Evolutionary conservation across 2,113 vertebrate genomes (phyloP).

Genomic region (Macrotus californicus): DNA sequence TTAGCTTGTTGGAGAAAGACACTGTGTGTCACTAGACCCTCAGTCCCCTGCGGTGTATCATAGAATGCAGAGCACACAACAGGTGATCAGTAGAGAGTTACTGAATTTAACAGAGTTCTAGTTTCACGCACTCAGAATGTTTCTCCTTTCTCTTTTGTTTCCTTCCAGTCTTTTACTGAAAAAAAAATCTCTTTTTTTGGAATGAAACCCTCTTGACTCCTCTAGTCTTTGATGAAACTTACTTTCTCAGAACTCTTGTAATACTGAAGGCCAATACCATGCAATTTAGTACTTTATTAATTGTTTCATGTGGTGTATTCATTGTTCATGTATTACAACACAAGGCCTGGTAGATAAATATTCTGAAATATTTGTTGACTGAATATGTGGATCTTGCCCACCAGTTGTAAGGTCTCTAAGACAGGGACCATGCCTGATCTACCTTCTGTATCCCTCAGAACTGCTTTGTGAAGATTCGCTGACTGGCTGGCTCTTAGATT

Average conservation of each 20-base stretch:
- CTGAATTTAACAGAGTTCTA: neutral
- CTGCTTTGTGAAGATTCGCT: neutral
- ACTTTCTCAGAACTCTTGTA: neutral
- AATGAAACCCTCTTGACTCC: neutral
- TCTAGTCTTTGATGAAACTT: neutral
- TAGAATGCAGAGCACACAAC: neutral
- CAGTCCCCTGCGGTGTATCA: neutral
- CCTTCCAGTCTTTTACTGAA: neutral
- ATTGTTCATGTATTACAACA: neutral
- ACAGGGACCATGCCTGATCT: neutral
- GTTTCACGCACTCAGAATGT: neutral
- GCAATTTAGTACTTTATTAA: neutral
- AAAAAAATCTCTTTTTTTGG: neutral
- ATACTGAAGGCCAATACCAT: neutral
- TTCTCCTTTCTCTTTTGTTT: neutral
- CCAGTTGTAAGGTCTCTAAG: neutral
- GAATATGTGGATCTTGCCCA: neutral
- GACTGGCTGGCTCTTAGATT: neutral
- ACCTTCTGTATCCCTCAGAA: neutral
- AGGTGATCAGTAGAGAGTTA: neutral
- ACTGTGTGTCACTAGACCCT: neutral
- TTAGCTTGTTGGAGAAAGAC: neutral
- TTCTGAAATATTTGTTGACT: constrained; percentile 5
- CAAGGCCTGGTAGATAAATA: neutral
- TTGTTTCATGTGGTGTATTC: neutral